Conservation (phyloP, 2,888 invertebrate species). For the Drosophila paracracens region DNA sequence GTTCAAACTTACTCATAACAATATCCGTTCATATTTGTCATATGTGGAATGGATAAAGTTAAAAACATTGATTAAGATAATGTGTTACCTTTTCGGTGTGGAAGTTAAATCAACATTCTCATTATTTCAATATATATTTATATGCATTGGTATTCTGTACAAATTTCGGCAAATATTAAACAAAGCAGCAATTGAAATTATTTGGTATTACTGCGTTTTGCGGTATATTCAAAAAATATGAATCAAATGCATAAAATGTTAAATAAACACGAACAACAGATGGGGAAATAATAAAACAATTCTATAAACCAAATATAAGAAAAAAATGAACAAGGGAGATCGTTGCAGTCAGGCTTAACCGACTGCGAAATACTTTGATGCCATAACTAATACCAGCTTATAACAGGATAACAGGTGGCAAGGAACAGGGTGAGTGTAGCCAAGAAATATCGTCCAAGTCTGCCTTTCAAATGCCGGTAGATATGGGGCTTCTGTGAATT, state of each 20-base stretch:
- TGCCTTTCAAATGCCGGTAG: no score
- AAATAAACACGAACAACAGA: background rate
- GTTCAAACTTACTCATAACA: background rate
- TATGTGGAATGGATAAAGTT: background rate
- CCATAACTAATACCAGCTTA: no score
- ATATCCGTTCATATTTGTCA: background rate
- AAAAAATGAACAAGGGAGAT: background rate
- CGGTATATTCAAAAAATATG: background rate
- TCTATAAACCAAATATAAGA: background rate
- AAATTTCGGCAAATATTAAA: conserved; percentile 5
- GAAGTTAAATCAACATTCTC: background rate
- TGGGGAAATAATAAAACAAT: background rate
- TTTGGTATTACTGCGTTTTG: conserved; percentile 1
- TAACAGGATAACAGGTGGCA: no score
- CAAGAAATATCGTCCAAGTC: no score
- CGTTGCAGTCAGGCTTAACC: no score
- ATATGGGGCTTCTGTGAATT: no score
- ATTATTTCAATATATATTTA: background rate
- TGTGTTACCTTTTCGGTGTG: background rate
- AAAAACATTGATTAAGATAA: background rate
- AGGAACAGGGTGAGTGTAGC: no score
- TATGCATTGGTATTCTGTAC: background rate
- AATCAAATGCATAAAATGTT: background rate
- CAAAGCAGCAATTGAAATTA: conserved; percentile 7
- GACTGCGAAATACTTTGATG: no score